Evolutionary conservation across 2,113 vertebrate species (phyloP), one percentile per base, ranked within the genome.

Genomic region (Forbesichthys agassizii): DNA sequence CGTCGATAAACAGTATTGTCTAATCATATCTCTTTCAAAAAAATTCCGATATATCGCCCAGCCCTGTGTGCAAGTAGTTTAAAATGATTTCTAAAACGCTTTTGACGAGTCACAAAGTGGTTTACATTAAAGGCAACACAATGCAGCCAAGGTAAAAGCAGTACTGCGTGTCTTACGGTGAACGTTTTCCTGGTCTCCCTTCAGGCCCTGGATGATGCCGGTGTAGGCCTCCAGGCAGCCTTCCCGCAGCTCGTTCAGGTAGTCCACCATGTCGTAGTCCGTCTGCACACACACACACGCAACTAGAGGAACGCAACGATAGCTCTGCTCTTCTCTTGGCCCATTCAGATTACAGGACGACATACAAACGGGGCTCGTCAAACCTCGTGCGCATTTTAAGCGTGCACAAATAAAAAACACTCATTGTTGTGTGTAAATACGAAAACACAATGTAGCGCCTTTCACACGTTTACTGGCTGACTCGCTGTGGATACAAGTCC

Each of bases 201-300:
- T 99, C 77, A 99, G 65, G 9, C 98, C 97, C 85, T 99, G 98
- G 89, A 99, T 93, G 84, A 99, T 99, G 0, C 98, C 98, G 0
- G 98, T 98, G 86, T 99, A 99, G 0, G 98, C 97, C 83, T 99
- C 97, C 91, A 99, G 92, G 66, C 98, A 99, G 75, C 97, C 95
- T 88, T 98, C 97, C 77, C 98, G 82, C 86, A 99, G 79, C 86
- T 98, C 97, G 3, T 99, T 99, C 91, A 99, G 91, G 87, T 99
- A 99, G 89, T 99, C 98, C 92, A 99, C 96, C 98, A 99, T 99
- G 90, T 99, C 98, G 11, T 98, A 99, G 90, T 99, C 98, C 0
- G 96, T 96, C 98, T 99, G 88, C 1, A 59, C 48, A 63, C 11
- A 54, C 11, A 51, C 33, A 14, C 13, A 65, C 11, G 36, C 33